A percentile compares a stretch with the other conserved stretches of the same genome.
Evolutionary conservation across 2,113 vertebrate species (phyloP).

Genomic region (Zosterops japonicus): DNA sequence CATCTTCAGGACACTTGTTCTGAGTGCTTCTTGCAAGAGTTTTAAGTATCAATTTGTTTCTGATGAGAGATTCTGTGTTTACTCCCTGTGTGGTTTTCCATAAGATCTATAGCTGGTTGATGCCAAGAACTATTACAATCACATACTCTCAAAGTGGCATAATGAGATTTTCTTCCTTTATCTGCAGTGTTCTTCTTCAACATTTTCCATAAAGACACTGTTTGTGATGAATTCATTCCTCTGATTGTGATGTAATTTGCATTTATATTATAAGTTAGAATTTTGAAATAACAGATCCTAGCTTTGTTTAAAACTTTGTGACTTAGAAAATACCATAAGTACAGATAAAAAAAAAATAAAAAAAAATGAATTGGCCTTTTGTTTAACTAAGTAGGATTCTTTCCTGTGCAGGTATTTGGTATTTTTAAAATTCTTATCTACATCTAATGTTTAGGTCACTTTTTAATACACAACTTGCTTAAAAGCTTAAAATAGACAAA

Average conservation of each 20-base stretch:
- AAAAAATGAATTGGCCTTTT: not conserved
- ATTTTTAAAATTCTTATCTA: not conserved
- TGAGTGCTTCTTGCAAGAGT: not conserved
- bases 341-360: not conserved
- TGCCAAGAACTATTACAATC: constrained; percentile 45
- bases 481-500: not conserved
- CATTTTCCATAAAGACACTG: not conserved
- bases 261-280: constrained; percentile 10
- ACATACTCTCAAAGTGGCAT: not conserved
- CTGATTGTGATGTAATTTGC: constrained; percentile 35
- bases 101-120: not conserved
- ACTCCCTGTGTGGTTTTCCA: not conserved
- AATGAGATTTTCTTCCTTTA: constrained; percentile 47
- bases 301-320: constrained; percentile 6
- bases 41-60: constrained; percentile 14
- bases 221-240: constrained; percentile 37
- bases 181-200: not conserved
- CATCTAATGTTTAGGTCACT: not conserved
- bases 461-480: not conserved
- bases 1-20: not conserved
- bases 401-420: not conserved
- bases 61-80: not conserved
- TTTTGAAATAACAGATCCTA: not conserved
- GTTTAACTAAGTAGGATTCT: not conserved
- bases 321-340: not conserved